Conservation (phyloP, 2,797 vertebrate genomes). For the Sandelia bainsii region DNA sequence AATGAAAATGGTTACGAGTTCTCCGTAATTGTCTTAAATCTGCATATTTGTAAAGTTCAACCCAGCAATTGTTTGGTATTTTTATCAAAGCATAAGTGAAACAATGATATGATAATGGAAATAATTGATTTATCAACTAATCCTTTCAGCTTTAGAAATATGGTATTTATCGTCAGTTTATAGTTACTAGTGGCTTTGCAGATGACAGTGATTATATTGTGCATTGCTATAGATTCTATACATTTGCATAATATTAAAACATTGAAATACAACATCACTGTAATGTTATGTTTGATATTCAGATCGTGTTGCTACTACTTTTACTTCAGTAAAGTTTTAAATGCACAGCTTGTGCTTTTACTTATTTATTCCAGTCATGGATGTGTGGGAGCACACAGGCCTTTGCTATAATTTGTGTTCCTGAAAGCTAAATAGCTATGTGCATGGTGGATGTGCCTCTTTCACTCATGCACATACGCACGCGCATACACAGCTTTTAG, state of each 20-base stretch:
- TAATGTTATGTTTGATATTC: too few species aligned
- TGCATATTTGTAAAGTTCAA: neutral
- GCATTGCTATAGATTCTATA: too few species aligned
- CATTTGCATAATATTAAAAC: too few species aligned
- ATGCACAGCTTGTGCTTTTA: neutral
- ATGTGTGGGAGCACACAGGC: neutral
- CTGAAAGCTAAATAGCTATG: neutral
- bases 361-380: neutral
- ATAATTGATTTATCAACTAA: too few species aligned
- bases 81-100: neutral
- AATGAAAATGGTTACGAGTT: neutral
- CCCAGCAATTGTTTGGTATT: neutral
- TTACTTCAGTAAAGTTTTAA: too few species aligned
- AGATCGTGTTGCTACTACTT: neutral
- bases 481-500: slow-evolving; percentile 25
- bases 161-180: neutral
- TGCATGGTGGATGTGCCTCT: neutral
- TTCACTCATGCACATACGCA: neutral
- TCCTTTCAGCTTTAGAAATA: too few species aligned
- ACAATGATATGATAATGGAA: neutral
- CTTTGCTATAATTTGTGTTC: neutral
- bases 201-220: neutral
- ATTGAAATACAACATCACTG: too few species aligned
- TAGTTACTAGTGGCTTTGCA: neutral
- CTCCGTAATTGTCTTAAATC: too few species aligned